phyloP scores from a whole-genome alignment of 2,113 vertebrate species.

The Agelaius tricolor region DNA sequence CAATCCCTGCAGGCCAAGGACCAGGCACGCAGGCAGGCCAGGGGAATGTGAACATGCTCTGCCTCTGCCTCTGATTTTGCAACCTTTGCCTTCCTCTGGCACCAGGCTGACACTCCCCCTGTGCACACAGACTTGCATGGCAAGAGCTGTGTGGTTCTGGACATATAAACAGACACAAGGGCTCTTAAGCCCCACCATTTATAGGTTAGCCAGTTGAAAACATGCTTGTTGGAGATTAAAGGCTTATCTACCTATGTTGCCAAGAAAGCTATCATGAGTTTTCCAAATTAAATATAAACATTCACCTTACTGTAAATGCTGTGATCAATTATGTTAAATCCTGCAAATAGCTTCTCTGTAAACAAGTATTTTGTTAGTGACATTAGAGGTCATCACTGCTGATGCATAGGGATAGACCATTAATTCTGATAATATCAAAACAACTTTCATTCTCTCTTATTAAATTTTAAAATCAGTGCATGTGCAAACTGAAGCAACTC shows the following conservation, averaged over 20 bases:
- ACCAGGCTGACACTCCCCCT: background rate
- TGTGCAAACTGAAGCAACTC: background rate
- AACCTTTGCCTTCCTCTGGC: background rate
- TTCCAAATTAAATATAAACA: conserved; percentile 66
- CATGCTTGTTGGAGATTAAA: conserved; percentile 61
- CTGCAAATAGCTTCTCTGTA: conserved; percentile 64
- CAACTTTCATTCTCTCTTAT: background rate
- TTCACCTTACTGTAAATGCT: conserved; percentile 63
- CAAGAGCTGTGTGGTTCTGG: conserved; percentile 21
- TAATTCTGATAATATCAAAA: conserved; percentile 33
- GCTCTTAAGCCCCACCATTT: conserved; percentile 39
- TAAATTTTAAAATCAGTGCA: background rate
- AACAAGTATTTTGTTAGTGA: conserved; percentile 45
- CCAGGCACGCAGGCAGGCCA: background rate
- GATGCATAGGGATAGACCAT: background rate
- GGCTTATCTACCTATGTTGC: conserved; percentile 51
- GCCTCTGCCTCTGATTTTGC: background rate
- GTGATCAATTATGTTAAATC: conserved; percentile 66
- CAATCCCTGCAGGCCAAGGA: background rate
- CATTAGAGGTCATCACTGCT: conserved; percentile 22
- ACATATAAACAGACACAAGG: conserved; percentile 41
- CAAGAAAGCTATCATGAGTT: conserved; percentile 32
- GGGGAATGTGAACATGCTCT: background rate
- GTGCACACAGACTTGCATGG: background rate
- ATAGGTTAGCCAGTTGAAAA: conserved; percentile 39